phyloP scores from a whole-genome alignment of 2,797 vertebrate genomes.

The Ciconia nigra region DNA sequence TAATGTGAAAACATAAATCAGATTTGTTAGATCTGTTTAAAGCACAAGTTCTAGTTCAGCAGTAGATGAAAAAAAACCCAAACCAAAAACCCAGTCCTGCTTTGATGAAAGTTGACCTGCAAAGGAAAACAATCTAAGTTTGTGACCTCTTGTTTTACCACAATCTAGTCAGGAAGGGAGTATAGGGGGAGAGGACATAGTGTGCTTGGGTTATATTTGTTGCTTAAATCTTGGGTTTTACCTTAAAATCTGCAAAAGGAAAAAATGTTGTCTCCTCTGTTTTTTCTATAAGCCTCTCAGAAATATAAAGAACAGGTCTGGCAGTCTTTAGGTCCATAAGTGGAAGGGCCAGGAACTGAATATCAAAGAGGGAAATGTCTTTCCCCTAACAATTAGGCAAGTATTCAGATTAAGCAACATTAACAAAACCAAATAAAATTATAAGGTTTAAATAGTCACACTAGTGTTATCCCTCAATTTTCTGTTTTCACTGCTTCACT shows the following conservation, averaged over 20 bases:
- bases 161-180: background rate
- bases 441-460: background rate
- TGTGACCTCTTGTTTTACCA: background rate
- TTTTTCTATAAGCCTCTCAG: background rate
- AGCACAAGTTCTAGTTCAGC: background rate
- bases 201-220: background rate
- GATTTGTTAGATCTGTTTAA: background rate
- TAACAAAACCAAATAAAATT: background rate
- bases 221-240: background rate
- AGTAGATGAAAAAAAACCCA: background rate
- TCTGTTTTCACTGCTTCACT: background rate
- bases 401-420: background rate
- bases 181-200: background rate
- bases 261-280: background rate
- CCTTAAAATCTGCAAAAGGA: background rate
- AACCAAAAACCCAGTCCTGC: fast-evolving
- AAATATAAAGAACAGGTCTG: background rate
- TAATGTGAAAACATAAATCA: background rate
- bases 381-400: background rate
- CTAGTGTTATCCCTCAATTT: background rate
- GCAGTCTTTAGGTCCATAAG: background rate
- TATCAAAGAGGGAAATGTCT: background rate
- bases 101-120: background rate
- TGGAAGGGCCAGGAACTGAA: background rate
- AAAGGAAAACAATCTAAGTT: background rate